These are phyloP conservation scores for Nannoperca obscura DNA, from an alignment of 2,797 vertebrate species.

Conservation along the genomic window DNA sequence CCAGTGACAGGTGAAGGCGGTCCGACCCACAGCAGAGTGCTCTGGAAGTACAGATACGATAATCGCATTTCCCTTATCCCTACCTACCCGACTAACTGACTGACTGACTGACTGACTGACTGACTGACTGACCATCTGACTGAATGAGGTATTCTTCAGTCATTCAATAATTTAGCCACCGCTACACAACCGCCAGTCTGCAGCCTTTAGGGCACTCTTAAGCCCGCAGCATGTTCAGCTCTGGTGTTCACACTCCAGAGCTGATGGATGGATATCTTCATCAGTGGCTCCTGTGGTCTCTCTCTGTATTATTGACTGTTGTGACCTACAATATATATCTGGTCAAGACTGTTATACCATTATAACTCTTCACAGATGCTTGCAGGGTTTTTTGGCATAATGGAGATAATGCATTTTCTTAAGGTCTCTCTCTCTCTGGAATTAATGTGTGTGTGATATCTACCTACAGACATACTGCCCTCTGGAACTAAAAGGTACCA, in stretches of 20 bases:
- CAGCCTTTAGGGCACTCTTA: constrained; percentile 51
- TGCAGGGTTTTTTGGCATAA: constrained; percentile 41
- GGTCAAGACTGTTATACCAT: constrained; percentile 55
- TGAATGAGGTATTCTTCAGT: constrained; percentile 67
- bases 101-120: constrained; percentile 64
- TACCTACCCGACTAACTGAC: constrained; percentile 43
- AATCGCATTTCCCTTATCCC: constrained; percentile 60
- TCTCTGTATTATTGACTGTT: constrained; percentile 67
- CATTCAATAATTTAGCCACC: constrained; percentile 79
- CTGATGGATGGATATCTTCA: constrained; percentile 57
- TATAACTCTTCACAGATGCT: constrained; percentile 52
- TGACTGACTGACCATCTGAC: constrained; percentile 59
- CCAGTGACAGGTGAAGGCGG: constrained; percentile 67
- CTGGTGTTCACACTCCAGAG: not conserved
- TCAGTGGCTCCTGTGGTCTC: constrained; percentile 71
- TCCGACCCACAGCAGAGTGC: constrained; percentile 36
- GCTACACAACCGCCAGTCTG: constrained; percentile 46
- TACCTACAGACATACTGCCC: constrained; percentile 36
- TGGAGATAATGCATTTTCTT: constrained; percentile 64
- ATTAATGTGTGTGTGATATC: constrained; percentile 36
- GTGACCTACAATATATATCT: constrained; percentile 68
- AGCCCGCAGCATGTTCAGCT: constrained; percentile 45
- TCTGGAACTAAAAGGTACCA: constrained; percentile 36
- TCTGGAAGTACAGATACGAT: constrained; percentile 52
- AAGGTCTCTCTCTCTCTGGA: constrained; percentile 14